Evolutionary conservation across 92 coral and sea anemone species (phyloP), one percentile per base, ranked within the genome.

Genomic region (Montipora capitata): DNA sequence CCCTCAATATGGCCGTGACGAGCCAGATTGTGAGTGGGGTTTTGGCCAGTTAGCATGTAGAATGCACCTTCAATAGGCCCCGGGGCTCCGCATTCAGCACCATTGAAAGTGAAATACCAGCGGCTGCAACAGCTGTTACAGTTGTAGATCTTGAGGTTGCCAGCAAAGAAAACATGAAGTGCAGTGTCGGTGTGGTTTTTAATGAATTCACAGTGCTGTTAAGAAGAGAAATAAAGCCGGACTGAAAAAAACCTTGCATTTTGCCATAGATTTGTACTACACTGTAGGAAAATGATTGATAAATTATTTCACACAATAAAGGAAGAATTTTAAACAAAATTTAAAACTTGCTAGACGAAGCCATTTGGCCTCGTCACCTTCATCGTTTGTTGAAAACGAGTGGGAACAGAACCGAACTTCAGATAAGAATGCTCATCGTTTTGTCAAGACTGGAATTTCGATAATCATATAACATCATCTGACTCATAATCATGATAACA

Each of bases 51-150:
- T 51, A 2, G 4, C 62, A 77, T 68, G 58, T 80, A 67, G 44
- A 81, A 63, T n/a, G 75, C 57, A 44, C 85, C 90, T 52, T 90
- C 93, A 5, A 84, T 90, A 6, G 93, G 35, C 9, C 49, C 89
- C 17, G 93, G 90, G 17, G 77, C 45, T 9, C 68, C 4, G 75
- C 93, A 92, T 76, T 92, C 94, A 40, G 70, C 51, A 77, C 81
- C 82, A 66, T 87, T 83, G 92, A 92, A 82, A 45, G 69, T 92
- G 62, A 92, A 87, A 76, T 83, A 92, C 94, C 92, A 92, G 43
- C 92, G 92, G 67, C 87, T 77, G 69, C 92, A 89, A 85, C 89
- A 89, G 11, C 0, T 0, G 79, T 83, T 18, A 59, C 92, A 89
- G 1, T 5, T 3, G 35, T 27, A 8, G 17, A 83, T 58, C 51